These are phyloP conservation scores for Hormaphis cornu DNA, from an alignment of 1,140 invertebrate species.

Conservation along the genomic window DNA sequence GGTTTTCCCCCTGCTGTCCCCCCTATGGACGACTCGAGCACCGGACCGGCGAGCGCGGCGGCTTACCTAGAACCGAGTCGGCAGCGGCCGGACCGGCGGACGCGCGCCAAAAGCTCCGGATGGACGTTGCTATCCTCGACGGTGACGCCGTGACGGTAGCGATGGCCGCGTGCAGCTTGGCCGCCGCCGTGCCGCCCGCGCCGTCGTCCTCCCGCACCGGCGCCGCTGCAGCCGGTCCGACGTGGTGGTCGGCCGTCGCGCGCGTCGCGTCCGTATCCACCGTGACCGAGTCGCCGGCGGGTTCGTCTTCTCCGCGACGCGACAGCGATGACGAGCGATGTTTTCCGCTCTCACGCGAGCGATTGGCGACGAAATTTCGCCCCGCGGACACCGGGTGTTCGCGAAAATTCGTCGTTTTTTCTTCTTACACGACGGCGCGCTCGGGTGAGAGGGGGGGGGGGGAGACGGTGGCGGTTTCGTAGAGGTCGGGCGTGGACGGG, in stretches of 20 bases:
- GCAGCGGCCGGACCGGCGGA: constrained; percentile 18
- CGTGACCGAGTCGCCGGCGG: constrained; percentile 10
- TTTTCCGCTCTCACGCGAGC: no score
- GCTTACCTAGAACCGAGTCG: constrained; percentile 9
- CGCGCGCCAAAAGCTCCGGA: constrained; percentile 45
- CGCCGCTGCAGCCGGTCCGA: constrained; percentile 33
- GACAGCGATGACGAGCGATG: no score
- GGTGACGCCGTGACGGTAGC: constrained; percentile 46
- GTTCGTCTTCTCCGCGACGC: no score
- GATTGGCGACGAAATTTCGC: no score
- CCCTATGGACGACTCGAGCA: no score
- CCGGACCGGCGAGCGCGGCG: neutral
- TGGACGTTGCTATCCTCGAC: constrained; percentile 48
- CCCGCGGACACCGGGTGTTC: no score
- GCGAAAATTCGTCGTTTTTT: no score
- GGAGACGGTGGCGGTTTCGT: neutral
- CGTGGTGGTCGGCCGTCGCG: constrained; percentile 28
- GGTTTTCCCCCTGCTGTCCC: no score
- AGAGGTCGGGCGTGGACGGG: neutral
- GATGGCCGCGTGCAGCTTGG: constrained; percentile 32
- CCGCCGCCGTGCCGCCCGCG: neutral
- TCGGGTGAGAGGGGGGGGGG: neutral
- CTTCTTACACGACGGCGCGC: no score
- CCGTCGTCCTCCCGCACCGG: constrained; percentile 6
- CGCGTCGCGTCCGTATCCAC: constrained; percentile 14